These are phyloP conservation scores for Prionailurus bengalensis DNA, from an alignment of 2,113 vertebrate genomes.

Conservation along the genomic window DNA sequence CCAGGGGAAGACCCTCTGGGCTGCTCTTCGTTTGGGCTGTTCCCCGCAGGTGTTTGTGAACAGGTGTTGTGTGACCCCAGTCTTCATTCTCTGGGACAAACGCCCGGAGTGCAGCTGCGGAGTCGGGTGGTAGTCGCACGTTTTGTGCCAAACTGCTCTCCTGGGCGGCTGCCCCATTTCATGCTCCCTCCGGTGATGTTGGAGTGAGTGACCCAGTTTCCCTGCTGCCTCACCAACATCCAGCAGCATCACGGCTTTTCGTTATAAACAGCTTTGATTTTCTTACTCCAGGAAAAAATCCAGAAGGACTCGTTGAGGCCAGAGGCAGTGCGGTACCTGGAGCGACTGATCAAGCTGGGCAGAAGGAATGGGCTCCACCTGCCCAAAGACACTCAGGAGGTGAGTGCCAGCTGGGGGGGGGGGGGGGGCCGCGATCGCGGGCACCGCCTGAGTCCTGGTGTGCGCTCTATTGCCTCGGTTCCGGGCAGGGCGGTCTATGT, in stretches of 20 bases:
- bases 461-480: not conserved
- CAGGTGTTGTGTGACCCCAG: fast-evolving
- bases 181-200: fast-evolving
- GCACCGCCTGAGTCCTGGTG: too few relatives aligned
- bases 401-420: slow-evolving; percentile 60
- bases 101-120: not conserved
- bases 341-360: slow-evolving; percentile 94
- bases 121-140: fast-evolving
- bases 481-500: too few relatives aligned
- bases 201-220: fast-evolving
- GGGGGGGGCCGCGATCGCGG: fast-evolving
- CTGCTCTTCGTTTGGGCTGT: fast-evolving
- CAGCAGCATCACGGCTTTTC: fast-evolving
- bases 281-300: slow-evolving; percentile 88
- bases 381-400: slow-evolving; percentile 92
- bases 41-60: fast-evolving
- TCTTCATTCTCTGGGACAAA: fast-evolving
- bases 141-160: fast-evolving
- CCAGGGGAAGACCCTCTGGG: not conserved
- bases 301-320: slow-evolving; percentile 85
- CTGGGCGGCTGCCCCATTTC: fast-evolving
- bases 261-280: not conserved
- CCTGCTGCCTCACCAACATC: fast-evolving
- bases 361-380: slow-evolving; percentile 96
- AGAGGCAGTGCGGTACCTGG: slow-evolving; percentile 93